Percentiles rank a stretch among this genome's conserved stretches.
phyloP scores from a whole-genome alignment of 2,113 vertebrate species.

The Parus major region DNA sequence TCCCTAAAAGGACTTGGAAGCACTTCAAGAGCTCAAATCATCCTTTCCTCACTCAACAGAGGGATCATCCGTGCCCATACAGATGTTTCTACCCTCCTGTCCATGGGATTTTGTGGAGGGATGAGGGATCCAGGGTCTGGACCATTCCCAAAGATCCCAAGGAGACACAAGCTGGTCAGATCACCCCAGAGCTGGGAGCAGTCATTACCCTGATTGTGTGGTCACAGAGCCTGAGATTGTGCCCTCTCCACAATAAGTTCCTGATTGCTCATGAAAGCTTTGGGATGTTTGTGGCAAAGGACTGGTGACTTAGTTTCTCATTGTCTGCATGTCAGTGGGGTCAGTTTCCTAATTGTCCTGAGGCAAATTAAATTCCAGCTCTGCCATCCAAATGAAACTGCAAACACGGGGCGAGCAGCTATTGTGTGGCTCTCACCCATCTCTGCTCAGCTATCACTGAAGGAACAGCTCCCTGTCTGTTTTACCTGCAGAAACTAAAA shows the following conservation, averaged over 20 bases:
- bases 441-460: neutral
- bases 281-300: neutral
- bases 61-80: neutral
- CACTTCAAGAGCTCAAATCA: neutral
- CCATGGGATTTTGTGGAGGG: neutral
- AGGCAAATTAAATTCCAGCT: neutral
- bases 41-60: neutral
- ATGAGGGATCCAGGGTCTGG: neutral
- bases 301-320: neutral
- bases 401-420: neutral
- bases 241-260: neutral
- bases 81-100: neutral
- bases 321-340: neutral
- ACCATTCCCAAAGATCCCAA: neutral
- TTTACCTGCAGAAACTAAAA: slow-evolving; percentile 45
- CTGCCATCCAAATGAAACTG: neutral
- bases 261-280: neutral
- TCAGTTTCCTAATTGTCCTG: neutral
- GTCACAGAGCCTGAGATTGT: neutral
- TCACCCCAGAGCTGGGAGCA: neutral
- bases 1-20: neutral
- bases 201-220: neutral
- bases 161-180: neutral
- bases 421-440: neutral
- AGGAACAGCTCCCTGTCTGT: slow-evolving; percentile 14